Evolutionary conservation across 2,113 vertebrate species (phyloP).

Genomic region (Bostrychus sinensis): DNA sequence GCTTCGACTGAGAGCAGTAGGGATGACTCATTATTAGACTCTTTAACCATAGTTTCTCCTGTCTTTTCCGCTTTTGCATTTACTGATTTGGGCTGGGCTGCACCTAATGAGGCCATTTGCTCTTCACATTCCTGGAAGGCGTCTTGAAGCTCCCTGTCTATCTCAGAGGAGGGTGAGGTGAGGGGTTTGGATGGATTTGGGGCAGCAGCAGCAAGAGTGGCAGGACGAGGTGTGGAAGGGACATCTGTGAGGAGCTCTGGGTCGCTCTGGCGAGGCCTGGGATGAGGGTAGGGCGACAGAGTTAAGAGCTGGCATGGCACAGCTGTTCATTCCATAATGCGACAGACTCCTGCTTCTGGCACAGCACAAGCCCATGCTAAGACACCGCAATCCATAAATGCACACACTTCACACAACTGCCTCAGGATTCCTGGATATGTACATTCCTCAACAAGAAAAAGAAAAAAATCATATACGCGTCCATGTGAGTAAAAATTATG

Average conservation of each 20-base stretch:
- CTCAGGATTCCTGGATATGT: conserved; percentile 7
- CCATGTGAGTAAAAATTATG: conserved; percentile 11
- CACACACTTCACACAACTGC: conserved; percentile 46
- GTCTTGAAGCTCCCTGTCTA: conserved; percentile 77
- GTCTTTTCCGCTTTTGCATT: conserved; percentile 36
- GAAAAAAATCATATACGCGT: conserved; percentile 12
- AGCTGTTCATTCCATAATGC: conserved; percentile 69
- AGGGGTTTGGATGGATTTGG: conserved; percentile 33
- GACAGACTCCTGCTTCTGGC: conserved; percentile 30
- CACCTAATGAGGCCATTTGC: conserved; percentile 75
- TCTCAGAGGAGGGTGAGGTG: conserved; percentile 30
- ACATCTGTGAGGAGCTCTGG: conserved; percentile 55
- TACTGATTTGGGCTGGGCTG: conserved; percentile 24
- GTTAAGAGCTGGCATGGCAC: conserved; percentile 52
- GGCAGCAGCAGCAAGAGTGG: conserved; percentile 10
- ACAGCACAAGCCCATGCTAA: conserved; percentile 56
- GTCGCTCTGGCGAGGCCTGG: conserved; percentile 63
- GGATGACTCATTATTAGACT: conserved; percentile 57
- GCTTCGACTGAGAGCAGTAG: conserved; percentile 46
- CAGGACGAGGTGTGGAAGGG: conserved; percentile 30
- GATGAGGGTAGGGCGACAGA: conserved; percentile 67
- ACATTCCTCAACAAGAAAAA: conserved; percentile 5
- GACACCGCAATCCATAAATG: conserved; percentile 32
- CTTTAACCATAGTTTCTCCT: conserved; percentile 45
- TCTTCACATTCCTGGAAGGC: conserved; percentile 80